Conservation (phyloP, 2,888 invertebrate genomes). For the Hemithea aestivaria region DNA sequence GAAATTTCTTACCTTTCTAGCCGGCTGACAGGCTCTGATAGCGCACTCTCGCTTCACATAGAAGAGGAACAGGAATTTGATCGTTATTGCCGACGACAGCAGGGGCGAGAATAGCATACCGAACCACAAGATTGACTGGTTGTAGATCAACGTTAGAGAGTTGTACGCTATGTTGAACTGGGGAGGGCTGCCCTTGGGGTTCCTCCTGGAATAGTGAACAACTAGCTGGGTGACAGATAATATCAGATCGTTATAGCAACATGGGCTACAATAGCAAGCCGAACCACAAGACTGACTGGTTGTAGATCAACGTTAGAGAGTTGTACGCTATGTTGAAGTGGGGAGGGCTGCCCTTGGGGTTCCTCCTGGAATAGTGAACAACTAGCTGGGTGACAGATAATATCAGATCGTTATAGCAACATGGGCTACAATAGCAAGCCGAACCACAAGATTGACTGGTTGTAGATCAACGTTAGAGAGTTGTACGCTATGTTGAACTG, state of each 20-base stretch:
- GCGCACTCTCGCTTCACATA: constrained; percentile 83
- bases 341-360: constrained; percentile 53
- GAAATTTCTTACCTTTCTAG: constrained; percentile 61
- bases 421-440: constrained; percentile 86
- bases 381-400: neutral
- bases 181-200: constrained; percentile 53
- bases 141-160: constrained; percentile 88
- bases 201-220: constrained; percentile 35
- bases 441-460: constrained; percentile 88
- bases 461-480: constrained; percentile 88
- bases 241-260: constrained; percentile 81
- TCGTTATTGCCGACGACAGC: constrained; percentile 80
- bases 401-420: constrained; percentile 81
- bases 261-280: constrained; percentile 86
- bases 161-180: constrained; percentile 88
- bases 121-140: constrained; percentile 88
- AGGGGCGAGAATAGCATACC: constrained; percentile 86
- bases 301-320: constrained; percentile 88
- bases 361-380: constrained; percentile 35
- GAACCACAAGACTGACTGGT: constrained; percentile 88
- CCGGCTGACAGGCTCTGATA: constrained; percentile 83
- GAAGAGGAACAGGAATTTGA: constrained; percentile 86
- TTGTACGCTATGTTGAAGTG: constrained; percentile 88
- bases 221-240: neutral
- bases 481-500: constrained; percentile 88